phyloP scores from a whole-genome alignment of 2,113 vertebrate genomes.

The Scortum barcoo region DNA sequence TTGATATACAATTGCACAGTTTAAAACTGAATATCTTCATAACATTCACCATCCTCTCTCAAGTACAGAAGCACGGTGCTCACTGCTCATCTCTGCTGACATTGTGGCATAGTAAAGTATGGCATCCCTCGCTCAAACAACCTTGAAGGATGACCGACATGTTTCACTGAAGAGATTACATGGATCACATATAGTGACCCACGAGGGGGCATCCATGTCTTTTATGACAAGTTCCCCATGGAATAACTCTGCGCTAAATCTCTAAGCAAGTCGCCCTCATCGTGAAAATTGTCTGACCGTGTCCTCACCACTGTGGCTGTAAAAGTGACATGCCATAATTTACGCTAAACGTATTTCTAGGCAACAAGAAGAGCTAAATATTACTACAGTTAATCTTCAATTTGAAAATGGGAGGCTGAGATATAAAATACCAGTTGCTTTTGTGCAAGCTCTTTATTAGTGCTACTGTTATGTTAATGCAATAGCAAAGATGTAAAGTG shows the following conservation, averaged over 20 bases:
- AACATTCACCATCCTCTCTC: slow-evolving; percentile 1
- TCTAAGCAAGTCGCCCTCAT: slow-evolving; percentile 30
- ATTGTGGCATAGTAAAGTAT: slow-evolving; percentile 26
- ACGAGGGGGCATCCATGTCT: slow-evolving; percentile 30
- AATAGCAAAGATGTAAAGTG: slow-evolving; percentile 51
- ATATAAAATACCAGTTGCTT: slow-evolving; percentile 27
- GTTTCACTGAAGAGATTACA: slow-evolving; percentile 55
- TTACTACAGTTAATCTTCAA: not conserved
- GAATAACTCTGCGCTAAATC: slow-evolving; percentile 37
- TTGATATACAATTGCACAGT: not conserved
- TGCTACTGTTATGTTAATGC: slow-evolving; percentile 47
- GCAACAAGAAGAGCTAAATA: slow-evolving; percentile 12
- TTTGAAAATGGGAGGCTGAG: slow-evolving; percentile 1
- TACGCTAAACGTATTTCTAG: not conserved
- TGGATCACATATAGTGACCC: slow-evolving; percentile 45
- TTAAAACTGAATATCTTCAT: slow-evolving; percentile 15
- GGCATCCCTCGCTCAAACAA: slow-evolving; percentile 45
- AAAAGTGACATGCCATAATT: slow-evolving; percentile 12
- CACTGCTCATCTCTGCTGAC: slow-evolving; percentile 19
- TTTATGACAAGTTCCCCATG: slow-evolving; percentile 49
- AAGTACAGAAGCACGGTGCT: not conserved
- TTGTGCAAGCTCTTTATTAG: slow-evolving; percentile 35
- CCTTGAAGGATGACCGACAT: slow-evolving; percentile 61
- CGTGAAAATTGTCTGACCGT: slow-evolving; percentile 17
- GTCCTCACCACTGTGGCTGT: slow-evolving; percentile 34